phyloP scores from a whole-genome alignment of 1,140 invertebrate genomes.

The Megalonaias nervosa region DNA sequence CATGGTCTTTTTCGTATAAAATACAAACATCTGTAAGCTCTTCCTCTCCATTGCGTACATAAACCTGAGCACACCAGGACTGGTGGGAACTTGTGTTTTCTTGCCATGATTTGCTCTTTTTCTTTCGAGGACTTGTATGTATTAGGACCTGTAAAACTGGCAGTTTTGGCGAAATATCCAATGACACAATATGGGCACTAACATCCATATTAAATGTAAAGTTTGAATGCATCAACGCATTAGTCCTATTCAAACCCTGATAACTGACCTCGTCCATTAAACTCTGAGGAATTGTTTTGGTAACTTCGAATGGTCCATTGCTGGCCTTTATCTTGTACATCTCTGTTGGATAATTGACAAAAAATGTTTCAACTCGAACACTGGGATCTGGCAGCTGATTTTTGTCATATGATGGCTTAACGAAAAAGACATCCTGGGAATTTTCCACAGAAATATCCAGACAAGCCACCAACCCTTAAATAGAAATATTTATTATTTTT shows the following conservation, averaged over 20 bases:
- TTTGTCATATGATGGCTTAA: constrained; percentile 23
- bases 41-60: constrained; percentile 11
- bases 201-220: constrained; percentile 34
- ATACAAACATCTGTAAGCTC: constrained; percentile 31
- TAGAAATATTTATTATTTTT: background rate
- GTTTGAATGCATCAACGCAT: constrained; percentile 16
- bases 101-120: background rate
- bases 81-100: background rate
- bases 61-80: constrained; percentile 32
- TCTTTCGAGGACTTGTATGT: constrained; percentile 16
- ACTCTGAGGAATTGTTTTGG: constrained; percentile 17
- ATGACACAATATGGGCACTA: constrained; percentile 36
- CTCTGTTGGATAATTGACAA: constrained; percentile 31
- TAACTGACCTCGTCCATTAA: constrained; percentile 9
- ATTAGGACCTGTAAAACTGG: constrained; percentile 31
- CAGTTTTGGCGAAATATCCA: constrained; percentile 37
- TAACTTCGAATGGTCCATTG: constrained; percentile 30
- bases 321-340: constrained; percentile 31
- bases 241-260: constrained; percentile 6
- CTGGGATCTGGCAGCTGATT: constrained; percentile 21
- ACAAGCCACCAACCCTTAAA: constrained; percentile 5
- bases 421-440: constrained; percentile 24
- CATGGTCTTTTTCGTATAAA: constrained; percentile 24
- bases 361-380: constrained; percentile 22
- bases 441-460: constrained; percentile 21